Base-by-base conservation (phyloP, 2,797 vertebrate genomes). In the Myripristis murdjan region DNA sequence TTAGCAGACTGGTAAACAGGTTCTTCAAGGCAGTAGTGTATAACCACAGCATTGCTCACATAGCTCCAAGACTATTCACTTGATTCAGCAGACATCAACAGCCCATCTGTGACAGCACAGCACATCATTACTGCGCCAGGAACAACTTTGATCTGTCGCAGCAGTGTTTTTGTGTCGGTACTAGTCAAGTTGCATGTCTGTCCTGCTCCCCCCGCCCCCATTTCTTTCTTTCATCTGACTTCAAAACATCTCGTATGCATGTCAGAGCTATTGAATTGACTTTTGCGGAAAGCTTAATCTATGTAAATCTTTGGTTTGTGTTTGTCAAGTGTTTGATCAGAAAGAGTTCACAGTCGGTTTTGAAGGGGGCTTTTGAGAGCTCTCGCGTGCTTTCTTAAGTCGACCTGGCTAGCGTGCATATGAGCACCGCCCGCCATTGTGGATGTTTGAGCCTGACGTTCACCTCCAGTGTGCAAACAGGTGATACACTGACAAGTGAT, bases 261-360 rank as follows among this genome's bases (percentile, higher is more conserved):
- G 77, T 59, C 67, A 60, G 52, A 68, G 24, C 52, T 41, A 20
- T 44, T 65, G 82, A 79, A 63, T 66, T 70, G 64, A 86, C 82
- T 80, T 82, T 69, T 76, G 66, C 83, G 73, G 67, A 64, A 69
- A 71, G 59, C 70, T 61, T 88, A 87, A 89, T 90, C 88, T 81
- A 57, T 77, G 87, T 75, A 81, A 82, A 87, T 87, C 85, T 81
- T 41, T 54, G 57, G 54, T 80, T 77, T 84, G 79, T 55, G 39
- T 85, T 85, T 86, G 83, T 82, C 84, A 72, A 87, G 85, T 70
- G 70, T 57, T 61, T 75, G 82, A 88, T 90, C 84, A 82, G 84
- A 91, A 87, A 65, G 73, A 14, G 63, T 83, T 89, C 84, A 75
- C 81, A 77, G 84, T 80, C 64, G 52, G 64, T 26, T 76, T 47